Evolutionary conservation across 2,888 invertebrate species (phyloP).

Genomic region (Aleiodes leptofemur): DNA sequence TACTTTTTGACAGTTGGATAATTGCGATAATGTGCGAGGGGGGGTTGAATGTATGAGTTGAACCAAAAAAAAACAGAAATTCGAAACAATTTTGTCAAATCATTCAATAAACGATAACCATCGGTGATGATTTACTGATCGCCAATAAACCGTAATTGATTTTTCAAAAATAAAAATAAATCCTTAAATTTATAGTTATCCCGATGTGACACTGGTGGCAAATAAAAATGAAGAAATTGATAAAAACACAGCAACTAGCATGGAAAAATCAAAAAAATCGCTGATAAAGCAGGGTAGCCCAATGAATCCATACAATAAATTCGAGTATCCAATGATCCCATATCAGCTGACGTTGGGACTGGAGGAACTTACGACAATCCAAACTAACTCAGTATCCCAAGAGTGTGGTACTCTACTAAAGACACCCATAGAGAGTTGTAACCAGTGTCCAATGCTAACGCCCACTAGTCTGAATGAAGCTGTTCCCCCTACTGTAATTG

Average conservation of each 20-base stretch:
- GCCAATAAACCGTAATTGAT: background rate
- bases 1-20: constrained; percentile 14
- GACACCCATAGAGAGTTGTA: constrained; percentile 57
- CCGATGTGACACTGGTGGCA: constrained; percentile 4
- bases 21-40: background rate
- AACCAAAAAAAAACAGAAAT: background rate
- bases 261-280: constrained; percentile 31
- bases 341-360: constrained; percentile 53
- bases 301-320: constrained; percentile 65
- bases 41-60: background rate
- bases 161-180: background rate
- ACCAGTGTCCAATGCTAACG: constrained; percentile 54
- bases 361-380: constrained; percentile 47
- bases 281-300: constrained; percentile 57
- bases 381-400: constrained; percentile 52
- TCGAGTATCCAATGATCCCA: constrained; percentile 53
- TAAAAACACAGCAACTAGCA: constrained; percentile 21
- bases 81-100: background rate
- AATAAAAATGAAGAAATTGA: constrained; percentile 20
- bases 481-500: constrained; percentile 48
- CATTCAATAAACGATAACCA: constrained; percentile 9
- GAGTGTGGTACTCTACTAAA: constrained; percentile 56
- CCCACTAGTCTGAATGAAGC: constrained; percentile 47
- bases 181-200: too few relatives aligned
- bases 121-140: constrained; percentile 4